A percentile compares a stretch with the other conserved stretches of the same genome.
Evolutionary conservation across 1,140 invertebrate species (phyloP).

Genomic region (Sycophila sp.): DNA sequence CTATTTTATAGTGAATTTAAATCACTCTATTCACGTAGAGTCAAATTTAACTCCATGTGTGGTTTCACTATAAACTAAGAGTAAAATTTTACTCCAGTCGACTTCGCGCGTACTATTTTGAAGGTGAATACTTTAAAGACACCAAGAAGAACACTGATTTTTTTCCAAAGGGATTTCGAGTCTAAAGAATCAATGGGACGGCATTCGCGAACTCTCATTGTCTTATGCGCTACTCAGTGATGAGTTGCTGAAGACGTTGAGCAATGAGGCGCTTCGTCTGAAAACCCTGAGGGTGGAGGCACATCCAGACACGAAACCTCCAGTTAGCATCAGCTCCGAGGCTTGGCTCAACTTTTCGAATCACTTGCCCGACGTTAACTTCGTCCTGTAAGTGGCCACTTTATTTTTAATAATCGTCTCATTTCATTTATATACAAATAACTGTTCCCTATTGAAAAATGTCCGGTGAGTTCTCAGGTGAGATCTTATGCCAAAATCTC

Average conservation of each 20-base stretch:
- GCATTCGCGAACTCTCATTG: slow-evolving; percentile 57
- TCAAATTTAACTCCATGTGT: no score
- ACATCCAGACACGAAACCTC: slow-evolving; percentile 51
- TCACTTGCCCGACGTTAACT: slow-evolving; percentile 54
- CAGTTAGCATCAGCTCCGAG: slow-evolving; percentile 48
- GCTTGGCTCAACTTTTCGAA: slow-evolving; percentile 51
- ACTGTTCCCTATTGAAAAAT: no score
- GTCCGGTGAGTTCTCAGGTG: no score
- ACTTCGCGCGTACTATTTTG: no score
- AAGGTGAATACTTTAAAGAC: no score
- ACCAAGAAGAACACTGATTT: not conserved
- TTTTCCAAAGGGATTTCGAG: slow-evolving; percentile 51
- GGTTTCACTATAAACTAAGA: no score
- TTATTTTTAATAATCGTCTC: not conserved
- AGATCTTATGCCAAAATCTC: no score
- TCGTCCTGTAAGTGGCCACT: slow-evolving; percentile 54
- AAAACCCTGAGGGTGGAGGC: slow-evolving; percentile 58
- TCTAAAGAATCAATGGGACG: slow-evolving; percentile 47
- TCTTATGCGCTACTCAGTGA: slow-evolving; percentile 58
- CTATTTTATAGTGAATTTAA: no score
- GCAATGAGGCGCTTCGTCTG: slow-evolving; percentile 45
- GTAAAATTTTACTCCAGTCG: no score
- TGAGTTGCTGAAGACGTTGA: slow-evolving; percentile 53
- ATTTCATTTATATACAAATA: no score
- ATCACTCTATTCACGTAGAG: no score